Base-by-base conservation (phyloP, 2,113 vertebrate genomes). In the Hippotragus niger region DNA sequence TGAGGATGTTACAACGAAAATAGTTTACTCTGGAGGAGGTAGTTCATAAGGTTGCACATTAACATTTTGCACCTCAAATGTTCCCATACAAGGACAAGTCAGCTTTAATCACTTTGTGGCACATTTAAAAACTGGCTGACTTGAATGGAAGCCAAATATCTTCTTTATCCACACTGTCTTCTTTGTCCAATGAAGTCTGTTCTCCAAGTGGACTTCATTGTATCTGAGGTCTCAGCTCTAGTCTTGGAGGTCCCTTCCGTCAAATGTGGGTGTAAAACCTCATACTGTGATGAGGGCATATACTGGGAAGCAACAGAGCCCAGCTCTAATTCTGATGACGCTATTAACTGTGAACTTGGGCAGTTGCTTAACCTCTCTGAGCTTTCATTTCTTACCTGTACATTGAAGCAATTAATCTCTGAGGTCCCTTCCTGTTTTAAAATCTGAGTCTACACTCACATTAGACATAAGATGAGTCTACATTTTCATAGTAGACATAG, bases 1-100 rank as follows among this genome's bases (percentile, higher is more conserved):
- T 97, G 81, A 50, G 64, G 50, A 94, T 55, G 14, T 97, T n/a
- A n/a, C 55, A 97, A 83, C 40, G 36, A 81, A 82, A 94, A 88
- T 1, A 84, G 52, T 89, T 97, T 40, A 62, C 55, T 47, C 3
- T 15, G 53, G 62, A 58, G 36, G 57, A 95, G 36, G 33, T 36
- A 45, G n/a, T 45, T 43, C 67, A 14, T 64, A 92, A 47, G 7
- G n/a, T 29, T 23, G 17, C 58, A 43, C 7, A 36, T 43, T 14
- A 43, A 67, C 17, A 21, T 29, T 55, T 50, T 47, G 55, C 13
- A 47, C 4, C 60, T 60, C 19, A 4, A 36, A 2, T 62, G 45
- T 91, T 55, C 29, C 57, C 33, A 85, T 50, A 43, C 1, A 15
- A 62, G 29, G 17, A 11, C 16, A 88, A 53, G 10, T n/a, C 57